Conservation (phyloP, 2,797 vertebrate genomes). For the Jordanella pulchra region DNA sequence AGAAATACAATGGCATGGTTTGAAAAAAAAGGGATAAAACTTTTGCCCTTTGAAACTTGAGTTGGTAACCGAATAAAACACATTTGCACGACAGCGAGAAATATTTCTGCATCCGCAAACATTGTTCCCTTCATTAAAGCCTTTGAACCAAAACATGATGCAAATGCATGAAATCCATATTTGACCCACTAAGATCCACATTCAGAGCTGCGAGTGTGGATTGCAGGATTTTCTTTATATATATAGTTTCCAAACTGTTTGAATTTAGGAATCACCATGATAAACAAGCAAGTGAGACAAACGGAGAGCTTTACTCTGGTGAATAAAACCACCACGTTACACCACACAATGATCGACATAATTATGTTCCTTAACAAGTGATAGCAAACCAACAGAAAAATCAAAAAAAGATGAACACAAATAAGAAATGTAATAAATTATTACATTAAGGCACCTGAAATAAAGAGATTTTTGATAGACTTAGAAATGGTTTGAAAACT, state of each 20-base stretch:
- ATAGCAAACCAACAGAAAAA: conserved; percentile 73
- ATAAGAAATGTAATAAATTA: conserved; percentile 43
- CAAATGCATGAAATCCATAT: conserved; percentile 69
- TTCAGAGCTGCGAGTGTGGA: conserved; percentile 47
- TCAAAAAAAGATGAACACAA: conserved; percentile 75
- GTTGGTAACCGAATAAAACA: conserved; percentile 73
- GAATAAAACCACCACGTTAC: conserved; percentile 77
- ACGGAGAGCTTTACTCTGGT: conserved; percentile 68
- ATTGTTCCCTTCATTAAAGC: conserved; percentile 91
- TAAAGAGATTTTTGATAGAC: conserved; percentile 64
- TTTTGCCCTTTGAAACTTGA: conserved; percentile 61
- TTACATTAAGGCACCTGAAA: conserved; percentile 76
- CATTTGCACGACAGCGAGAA: conserved; percentile 53
- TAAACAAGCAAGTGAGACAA: conserved; percentile 56
- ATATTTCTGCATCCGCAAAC: conserved; percentile 52
- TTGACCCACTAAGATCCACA: conserved; percentile 70
- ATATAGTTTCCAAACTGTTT: conserved; percentile 27
- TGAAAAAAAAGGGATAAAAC: conserved; percentile 58
- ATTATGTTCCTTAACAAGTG: conserved; percentile 72
- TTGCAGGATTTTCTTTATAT: background rate
- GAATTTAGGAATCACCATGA: conserved; percentile 65
- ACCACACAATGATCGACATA: conserved; percentile 71
- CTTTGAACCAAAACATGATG: conserved; percentile 81
- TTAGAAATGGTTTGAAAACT: conserved; percentile 60
- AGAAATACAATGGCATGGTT: conserved; percentile 72